These are phyloP conservation scores for Pelecanus crispus DNA, from an alignment of 2,113 vertebrate genomes.

Conservation along the genomic window DNA sequence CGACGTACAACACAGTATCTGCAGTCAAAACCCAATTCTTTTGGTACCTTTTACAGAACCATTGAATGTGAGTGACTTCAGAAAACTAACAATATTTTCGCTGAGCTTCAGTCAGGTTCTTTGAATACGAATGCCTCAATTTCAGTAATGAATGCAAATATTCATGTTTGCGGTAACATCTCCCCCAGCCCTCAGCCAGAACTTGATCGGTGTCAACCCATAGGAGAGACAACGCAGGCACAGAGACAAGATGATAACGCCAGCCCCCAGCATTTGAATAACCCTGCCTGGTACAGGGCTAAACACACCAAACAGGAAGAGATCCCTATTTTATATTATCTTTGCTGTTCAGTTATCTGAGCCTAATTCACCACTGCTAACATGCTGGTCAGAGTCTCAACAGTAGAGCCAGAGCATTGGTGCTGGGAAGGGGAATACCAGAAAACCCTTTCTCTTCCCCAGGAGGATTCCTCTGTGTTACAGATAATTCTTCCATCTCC, in stretches of 20 bases:
- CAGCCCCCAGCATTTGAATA: background rate
- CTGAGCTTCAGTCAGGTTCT: background rate
- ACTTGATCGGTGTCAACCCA: background rate
- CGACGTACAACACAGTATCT: background rate
- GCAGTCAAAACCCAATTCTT: background rate
- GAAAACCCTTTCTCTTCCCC: too few relatives aligned
- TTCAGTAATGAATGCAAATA: background rate
- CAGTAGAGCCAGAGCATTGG: background rate
- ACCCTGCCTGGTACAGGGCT: background rate
- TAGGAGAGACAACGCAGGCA: background rate
- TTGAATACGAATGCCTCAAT: background rate
- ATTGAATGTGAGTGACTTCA: background rate
- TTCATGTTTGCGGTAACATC: background rate
- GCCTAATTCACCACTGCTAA: background rate
- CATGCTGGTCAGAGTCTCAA: background rate
- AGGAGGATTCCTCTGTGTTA: background rate
- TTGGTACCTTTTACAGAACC: background rate
- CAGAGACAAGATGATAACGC: accelerated
- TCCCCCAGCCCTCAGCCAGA: background rate
- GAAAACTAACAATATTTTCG: background rate
- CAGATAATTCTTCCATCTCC: background rate
- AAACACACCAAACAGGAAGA: background rate
- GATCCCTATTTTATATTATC: background rate
- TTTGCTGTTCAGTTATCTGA: background rate
- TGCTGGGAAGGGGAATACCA: background rate